Conservation (phyloP, 2,113 vertebrate genomes). For the Tonatia bakeri region DNA sequence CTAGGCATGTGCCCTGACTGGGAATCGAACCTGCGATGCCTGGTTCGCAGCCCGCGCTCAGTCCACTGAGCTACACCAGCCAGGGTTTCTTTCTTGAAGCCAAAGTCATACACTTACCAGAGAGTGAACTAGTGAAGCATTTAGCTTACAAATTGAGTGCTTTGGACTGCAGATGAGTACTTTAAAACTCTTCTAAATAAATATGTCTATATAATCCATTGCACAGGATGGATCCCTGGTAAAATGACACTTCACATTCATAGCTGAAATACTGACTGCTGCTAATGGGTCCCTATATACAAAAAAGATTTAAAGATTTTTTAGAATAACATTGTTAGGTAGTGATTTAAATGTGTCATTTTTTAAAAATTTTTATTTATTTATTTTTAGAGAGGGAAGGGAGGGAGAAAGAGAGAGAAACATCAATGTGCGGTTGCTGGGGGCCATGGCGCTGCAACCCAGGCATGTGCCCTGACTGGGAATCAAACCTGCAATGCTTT, state of each 20-base stretch:
- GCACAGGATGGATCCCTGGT: not conserved
- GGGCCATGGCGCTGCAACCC: too few relatives aligned
- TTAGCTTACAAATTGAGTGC: constrained; percentile 60
- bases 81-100: constrained; percentile 56
- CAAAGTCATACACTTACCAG: constrained; percentile 21
- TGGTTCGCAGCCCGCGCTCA: too few relatives aligned
- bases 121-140: constrained; percentile 61
- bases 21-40: too few relatives aligned
- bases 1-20: too few relatives aligned
- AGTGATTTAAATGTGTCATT: constrained; percentile 54
- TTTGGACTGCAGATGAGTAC: constrained; percentile 61
- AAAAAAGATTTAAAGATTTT: constrained; percentile 52
- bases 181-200: constrained; percentile 63
- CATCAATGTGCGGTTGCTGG: too few relatives aligned
- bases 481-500: too few relatives aligned
- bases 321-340: constrained; percentile 11
- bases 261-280: constrained; percentile 51
- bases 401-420: too few relatives aligned
- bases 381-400: too few relatives aligned
- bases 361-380: too few relatives aligned
- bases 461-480: too few relatives aligned
- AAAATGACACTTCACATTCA: constrained; percentile 61
- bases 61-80: too few relatives aligned
- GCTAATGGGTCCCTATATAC: constrained; percentile 39
- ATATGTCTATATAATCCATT: constrained; percentile 35